phyloP scores from a whole-genome alignment of 2,888 invertebrate species.

The Drosophila birchii region DNA sequence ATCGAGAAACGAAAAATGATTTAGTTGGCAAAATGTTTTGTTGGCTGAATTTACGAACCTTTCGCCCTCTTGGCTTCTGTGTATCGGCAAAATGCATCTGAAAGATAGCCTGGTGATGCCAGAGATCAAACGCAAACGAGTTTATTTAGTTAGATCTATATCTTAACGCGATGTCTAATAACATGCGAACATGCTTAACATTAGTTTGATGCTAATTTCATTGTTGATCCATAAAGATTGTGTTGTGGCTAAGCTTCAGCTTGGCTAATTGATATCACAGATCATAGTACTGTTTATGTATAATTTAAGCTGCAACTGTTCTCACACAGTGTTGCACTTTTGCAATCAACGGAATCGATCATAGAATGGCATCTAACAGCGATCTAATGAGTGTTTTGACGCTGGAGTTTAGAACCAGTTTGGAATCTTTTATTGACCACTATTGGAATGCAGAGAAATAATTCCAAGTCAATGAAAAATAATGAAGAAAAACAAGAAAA shows the following conservation, averaged over 20 bases:
- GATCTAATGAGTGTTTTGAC: slow-evolving; percentile 17
- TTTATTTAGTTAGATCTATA: slow-evolving; percentile 23
- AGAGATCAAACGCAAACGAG: slow-evolving; percentile 26
- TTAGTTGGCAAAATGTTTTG: slow-evolving; percentile 48
- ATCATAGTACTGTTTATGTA: slow-evolving; percentile 26
- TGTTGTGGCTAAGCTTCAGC: slow-evolving; percentile 19
- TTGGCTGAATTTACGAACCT: slow-evolving; percentile 25
- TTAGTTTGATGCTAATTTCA: slow-evolving; percentile 43
- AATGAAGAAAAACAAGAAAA: no score
- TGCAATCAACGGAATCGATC: slow-evolving; percentile 26
- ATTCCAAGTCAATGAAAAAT: background rate
- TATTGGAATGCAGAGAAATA: background rate
- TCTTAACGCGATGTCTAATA: slow-evolving; percentile 29
- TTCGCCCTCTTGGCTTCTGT: slow-evolving; percentile 33
- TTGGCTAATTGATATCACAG: slow-evolving; percentile 40
- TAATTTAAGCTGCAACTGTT: slow-evolving; percentile 33
- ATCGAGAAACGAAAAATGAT: slow-evolving; percentile 55
- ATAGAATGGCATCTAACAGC: slow-evolving; percentile 23
- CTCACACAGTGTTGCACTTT: slow-evolving; percentile 7
- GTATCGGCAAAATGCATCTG: background rate
- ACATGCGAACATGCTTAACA: slow-evolving; percentile 29
- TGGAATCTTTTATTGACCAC: background rate
- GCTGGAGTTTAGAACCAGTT: slow-evolving; percentile 21
- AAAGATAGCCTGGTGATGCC: slow-evolving; percentile 1
- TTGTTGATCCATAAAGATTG: slow-evolving; percentile 45